A percentile compares a stretch with the other conserved stretches of the same genome.
Conservation (phyloP, 2,888 invertebrate genomes). For the Malacosoma neustria region DNA sequence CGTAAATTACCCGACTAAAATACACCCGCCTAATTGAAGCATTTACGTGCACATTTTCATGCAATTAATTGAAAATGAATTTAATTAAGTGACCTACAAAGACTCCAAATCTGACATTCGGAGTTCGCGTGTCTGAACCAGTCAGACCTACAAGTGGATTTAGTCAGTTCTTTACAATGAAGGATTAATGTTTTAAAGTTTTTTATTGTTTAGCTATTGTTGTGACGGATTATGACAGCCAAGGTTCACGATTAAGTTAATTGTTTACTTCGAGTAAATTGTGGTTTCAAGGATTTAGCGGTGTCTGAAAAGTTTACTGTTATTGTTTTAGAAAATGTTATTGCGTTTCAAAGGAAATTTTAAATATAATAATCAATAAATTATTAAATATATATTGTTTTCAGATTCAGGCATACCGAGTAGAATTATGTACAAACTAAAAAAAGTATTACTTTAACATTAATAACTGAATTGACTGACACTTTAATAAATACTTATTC, state of each 20-base stretch:
- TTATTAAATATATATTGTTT: no score
- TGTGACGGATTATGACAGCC: neutral
- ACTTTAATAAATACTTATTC: no score
- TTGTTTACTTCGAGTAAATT: neutral
- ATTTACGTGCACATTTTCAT: slow-evolving; percentile 1
- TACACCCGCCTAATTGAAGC: neutral
- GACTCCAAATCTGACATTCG: slow-evolving; percentile 33
- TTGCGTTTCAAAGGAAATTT: no score
- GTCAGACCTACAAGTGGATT: neutral
- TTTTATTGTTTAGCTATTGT: neutral
- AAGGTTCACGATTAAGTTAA: neutral
- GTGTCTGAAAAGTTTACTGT: neutral
- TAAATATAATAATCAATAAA: no score
- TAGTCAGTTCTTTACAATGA: neutral
- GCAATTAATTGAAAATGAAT: slow-evolving; percentile 27
- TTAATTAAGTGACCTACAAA: slow-evolving; percentile 41
- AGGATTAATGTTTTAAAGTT: neutral
- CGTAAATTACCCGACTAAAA: no score
- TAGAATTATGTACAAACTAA: no score
- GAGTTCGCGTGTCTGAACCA: slow-evolving; percentile 26
- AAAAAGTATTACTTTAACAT: no score
- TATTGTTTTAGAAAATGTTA: no score
- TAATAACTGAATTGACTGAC: no score
- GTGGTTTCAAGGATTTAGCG: neutral
- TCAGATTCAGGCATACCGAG: no score